phyloP scores from a whole-genome alignment of 2,797 vertebrate genomes.

The Silurus lanzhouensis region DNA sequence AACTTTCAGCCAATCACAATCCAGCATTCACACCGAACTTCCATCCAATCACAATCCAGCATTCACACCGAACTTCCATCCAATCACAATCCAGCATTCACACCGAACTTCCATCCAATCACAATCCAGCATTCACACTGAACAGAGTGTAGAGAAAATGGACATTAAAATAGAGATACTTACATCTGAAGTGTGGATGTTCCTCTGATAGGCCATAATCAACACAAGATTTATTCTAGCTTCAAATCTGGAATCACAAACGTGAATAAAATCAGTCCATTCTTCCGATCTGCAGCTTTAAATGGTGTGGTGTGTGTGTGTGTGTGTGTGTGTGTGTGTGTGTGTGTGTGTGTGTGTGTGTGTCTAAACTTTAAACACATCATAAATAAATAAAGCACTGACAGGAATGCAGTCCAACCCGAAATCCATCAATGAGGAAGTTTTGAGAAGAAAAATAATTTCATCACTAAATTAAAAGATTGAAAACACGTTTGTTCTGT shows the following conservation, averaged over 20 bases:
- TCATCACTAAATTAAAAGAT: background rate
- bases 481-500: background rate
- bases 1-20: too few relatives aligned
- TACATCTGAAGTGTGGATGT: rapidly evolving
- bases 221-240: background rate
- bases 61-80: too few relatives aligned
- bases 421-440: background rate
- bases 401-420: background rate
- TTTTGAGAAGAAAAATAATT: background rate
- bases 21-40: too few relatives aligned
- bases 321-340: background rate
- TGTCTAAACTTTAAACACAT: background rate
- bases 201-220: background rate
- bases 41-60: too few relatives aligned
- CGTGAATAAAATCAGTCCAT: background rate
- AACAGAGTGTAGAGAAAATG: too few relatives aligned
- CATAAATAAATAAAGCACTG: background rate
- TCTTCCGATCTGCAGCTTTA: background rate
- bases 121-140: too few relatives aligned
- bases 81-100: too few relatives aligned
- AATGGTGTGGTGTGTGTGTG: background rate
- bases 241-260: conserved; percentile 6
- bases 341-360: background rate
- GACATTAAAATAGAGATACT: background rate
- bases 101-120: too few relatives aligned